Evolutionary conservation across 1,140 invertebrate genomes (phyloP).

Genomic region (Bathynomus jamesi): DNA sequence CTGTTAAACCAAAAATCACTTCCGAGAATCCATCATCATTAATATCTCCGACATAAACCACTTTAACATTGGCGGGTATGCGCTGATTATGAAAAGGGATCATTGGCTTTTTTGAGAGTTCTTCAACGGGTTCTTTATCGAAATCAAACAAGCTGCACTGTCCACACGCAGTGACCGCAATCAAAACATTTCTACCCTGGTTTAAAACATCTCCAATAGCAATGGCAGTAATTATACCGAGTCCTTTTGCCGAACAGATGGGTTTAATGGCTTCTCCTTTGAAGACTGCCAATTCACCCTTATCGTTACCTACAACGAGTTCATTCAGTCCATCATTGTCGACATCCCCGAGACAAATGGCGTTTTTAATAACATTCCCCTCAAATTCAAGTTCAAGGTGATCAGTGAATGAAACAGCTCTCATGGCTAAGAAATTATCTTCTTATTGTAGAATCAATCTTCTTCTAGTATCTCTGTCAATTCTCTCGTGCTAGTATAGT

Average conservation of each 20-base stretch:
- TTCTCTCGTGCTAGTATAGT: background rate
- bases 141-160: conserved; percentile 62
- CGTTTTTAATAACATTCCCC: conserved; percentile 61
- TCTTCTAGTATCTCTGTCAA: conserved; percentile 4
- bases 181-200: conserved; percentile 57
- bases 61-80: conserved; percentile 66
- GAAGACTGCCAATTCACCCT: conserved; percentile 63
- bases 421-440: conserved; percentile 53
- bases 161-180: conserved; percentile 63
- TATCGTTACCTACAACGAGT: conserved; percentile 61
- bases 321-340: conserved; percentile 71
- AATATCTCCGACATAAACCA: conserved; percentile 53
- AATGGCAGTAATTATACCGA: conserved; percentile 56
- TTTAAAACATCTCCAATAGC: conserved; percentile 65
- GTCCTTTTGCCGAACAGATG: conserved; percentile 22
- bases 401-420: conserved; percentile 65
- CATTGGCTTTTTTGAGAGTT: conserved; percentile 49
- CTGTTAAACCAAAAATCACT: conserved; percentile 64
- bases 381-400: conserved; percentile 61
- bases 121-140: conserved; percentile 27
- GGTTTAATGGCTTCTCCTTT: conserved; percentile 43
- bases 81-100: conserved; percentile 57
- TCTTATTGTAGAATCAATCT: too few species aligned
- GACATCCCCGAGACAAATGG: conserved; percentile 62
- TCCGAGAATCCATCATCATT: conserved; percentile 63